These are phyloP conservation scores for Rhizomys pruinosus DNA, from an alignment of 2,113 vertebrate species.

Conservation along the genomic window DNA sequence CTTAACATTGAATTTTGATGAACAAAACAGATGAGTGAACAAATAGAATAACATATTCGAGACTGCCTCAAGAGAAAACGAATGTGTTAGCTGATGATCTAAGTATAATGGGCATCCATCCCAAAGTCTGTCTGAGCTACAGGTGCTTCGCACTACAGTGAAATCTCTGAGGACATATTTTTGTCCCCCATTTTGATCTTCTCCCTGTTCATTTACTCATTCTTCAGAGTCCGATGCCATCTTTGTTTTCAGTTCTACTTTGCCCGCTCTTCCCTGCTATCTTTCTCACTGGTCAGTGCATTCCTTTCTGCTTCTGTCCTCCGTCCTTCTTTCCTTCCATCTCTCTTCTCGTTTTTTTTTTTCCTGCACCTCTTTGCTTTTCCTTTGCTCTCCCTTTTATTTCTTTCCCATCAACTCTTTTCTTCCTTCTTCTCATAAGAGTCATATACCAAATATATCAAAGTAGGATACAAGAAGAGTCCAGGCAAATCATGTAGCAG, in stretches of 20 bases:
- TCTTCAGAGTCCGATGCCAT: background rate
- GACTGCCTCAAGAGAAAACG: background rate
- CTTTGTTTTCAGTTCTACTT: background rate
- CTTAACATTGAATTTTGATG: too few relatives aligned
- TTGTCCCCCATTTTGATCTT: background rate
- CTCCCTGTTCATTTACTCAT: background rate
- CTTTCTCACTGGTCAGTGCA: background rate
- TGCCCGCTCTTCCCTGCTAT: background rate
- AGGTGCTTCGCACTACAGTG: background rate
- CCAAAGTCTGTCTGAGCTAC: background rate
- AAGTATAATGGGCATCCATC: background rate
- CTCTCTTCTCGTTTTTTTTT: too few relatives aligned
- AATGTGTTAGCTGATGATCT: background rate
- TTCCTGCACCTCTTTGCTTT: background rate
- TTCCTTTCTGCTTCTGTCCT: background rate
- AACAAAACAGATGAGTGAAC: background rate
- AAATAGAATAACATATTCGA: background rate
- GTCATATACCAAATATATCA: too few relatives aligned
- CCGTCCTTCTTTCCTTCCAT: too few relatives aligned
- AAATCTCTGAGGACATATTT: background rate
- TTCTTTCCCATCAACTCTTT: background rate
- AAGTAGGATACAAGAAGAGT: accelerated
- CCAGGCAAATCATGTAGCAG: background rate
- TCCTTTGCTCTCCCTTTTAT: background rate
- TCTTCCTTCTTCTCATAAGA: background rate